Evolutionary conservation across 2,113 vertebrate species (phyloP), one percentile per base, ranked within the genome.

Genomic region (Ascaphus truei): DNA sequence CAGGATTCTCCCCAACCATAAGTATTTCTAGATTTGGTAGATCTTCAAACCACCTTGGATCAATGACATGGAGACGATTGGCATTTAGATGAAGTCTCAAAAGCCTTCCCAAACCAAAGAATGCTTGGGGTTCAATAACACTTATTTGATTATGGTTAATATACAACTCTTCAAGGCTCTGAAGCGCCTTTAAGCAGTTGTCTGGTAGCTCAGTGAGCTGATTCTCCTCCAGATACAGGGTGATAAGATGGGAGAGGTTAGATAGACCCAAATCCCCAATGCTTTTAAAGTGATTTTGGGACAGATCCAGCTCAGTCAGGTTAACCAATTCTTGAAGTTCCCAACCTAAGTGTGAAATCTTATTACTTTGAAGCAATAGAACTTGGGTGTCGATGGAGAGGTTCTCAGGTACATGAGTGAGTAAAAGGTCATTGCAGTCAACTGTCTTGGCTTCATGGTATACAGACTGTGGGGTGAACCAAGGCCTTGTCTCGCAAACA

Each of bases 1-100:
- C 89, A 9, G 90, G 89, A 73, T 92, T 93, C 66, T 92, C 91
- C 6, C 92, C 92, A 2, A 92, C 88, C 92, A 92, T 92, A 25
- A 92, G 82, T 61, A 92, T 92, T 80, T 93, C 89, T 71, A 93
- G 77, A n/a, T 86, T 89, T 0, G 89, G 91, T 43, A 92, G 80
- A n/a, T 84, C 81, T 58, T 89, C 81, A 22, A 93, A 92, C 92
- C 92, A 93, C 23, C 80, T 85, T 30, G 85, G 87, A 75, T 90
- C 83, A 1, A 92, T 90, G 41, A 88, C 75, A 29, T 79, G 79
- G 45, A 92, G 76, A 5, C 80, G 83, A 75, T 93, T 93, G 39
- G 91, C 89, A 65, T 93, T 93, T 11, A 92, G 82, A 62, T 92
- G 90, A 34, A 93, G 86, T 74, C 92, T 87, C 3, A 80, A 68